phyloP scores from a whole-genome alignment of 2,888 invertebrate genomes.

The Brachyptera risi region DNA sequence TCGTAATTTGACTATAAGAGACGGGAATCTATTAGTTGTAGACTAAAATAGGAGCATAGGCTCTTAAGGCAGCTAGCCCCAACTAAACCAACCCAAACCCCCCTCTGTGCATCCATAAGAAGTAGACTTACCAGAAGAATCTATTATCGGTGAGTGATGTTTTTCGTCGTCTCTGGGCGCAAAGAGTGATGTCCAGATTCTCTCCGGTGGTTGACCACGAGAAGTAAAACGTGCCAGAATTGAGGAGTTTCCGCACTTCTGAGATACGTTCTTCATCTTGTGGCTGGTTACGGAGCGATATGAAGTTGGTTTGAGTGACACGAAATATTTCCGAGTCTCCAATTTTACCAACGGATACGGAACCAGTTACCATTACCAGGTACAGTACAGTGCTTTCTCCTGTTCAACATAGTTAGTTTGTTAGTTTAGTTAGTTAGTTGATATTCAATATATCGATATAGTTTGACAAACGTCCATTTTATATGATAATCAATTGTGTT shows the following conservation, averaged over 20 bases:
- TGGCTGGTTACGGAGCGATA: slow-evolving; percentile 75
- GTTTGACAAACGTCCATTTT: neutral
- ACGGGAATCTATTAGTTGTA: too few species aligned
- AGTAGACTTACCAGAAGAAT: slow-evolving; percentile 89
- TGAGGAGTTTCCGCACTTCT: slow-evolving; percentile 79
- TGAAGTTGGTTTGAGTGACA: slow-evolving; percentile 87
- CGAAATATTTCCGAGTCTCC: slow-evolving; percentile 92
- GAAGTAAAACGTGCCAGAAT: slow-evolving; percentile 99
- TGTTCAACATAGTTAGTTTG: too few species aligned
- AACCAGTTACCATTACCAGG: slow-evolving; percentile 90
- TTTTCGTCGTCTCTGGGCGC: slow-evolving; percentile 83
- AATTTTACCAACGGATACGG: slow-evolving; percentile 94
- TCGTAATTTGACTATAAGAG: neutral
- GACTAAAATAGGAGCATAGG: too few species aligned
- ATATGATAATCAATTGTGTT: neutral
- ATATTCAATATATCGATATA: too few species aligned
- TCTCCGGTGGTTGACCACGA: slow-evolving; percentile 64
- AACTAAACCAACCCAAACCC: too few species aligned
- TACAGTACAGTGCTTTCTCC: slow-evolving; percentile 79
- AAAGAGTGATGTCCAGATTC: slow-evolving; percentile 87
- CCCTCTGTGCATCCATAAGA: too few species aligned
- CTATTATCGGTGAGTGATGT: slow-evolving; percentile 83
- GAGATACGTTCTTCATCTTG: slow-evolving; percentile 56
- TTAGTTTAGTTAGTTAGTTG: too few species aligned
- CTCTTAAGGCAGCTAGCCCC: too few species aligned